A percentile compares a stretch with the other conserved stretches of the same genome.
Conservation (phyloP, 2,888 invertebrate species). For the Heliconius cydno region DNA sequence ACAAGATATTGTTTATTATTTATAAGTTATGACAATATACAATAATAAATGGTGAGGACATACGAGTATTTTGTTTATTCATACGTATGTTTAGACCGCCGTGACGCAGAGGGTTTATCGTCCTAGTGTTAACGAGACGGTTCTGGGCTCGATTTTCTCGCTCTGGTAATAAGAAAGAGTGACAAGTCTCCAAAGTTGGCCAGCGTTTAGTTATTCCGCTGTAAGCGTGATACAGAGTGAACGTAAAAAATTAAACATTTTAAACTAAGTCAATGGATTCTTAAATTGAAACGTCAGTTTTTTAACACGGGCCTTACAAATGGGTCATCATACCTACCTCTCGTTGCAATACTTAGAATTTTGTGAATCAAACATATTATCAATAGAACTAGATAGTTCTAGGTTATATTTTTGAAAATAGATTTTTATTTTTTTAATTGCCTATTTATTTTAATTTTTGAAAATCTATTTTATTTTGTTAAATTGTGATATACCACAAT, state of each 20-base stretch:
- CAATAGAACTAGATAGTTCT: not conserved
- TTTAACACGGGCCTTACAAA: slow-evolving; percentile 16
- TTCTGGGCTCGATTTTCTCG: not conserved
- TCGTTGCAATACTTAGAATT: slow-evolving; percentile 1
- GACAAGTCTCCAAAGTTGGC: too few relatives aligned
- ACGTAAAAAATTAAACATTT: not conserved
- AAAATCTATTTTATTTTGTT: not conserved
- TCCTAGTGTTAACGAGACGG: not conserved
- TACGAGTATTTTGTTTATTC: slow-evolving; percentile 9
- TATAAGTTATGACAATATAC: slow-evolving; percentile 6
- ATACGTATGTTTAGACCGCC: too few relatives aligned
- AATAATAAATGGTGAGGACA: slow-evolving; percentile 16
- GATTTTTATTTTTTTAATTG: too few relatives aligned
- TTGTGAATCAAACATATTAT: not conserved
- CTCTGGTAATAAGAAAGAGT: too few relatives aligned
- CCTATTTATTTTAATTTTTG: not conserved
- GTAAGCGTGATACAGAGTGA: not conserved
- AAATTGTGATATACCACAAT: too few relatives aligned
- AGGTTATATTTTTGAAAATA: not conserved
- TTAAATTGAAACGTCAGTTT: not conserved
- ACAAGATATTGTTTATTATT: slow-evolving; percentile 26
- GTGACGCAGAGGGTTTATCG: too few relatives aligned
- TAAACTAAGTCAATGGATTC: slow-evolving; percentile 2
- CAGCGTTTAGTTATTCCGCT: not conserved
- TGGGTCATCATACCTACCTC: slow-evolving; percentile 23